Conservation (phyloP, 2,797 vertebrate species). For the Craterocephalus amniculus region DNA sequence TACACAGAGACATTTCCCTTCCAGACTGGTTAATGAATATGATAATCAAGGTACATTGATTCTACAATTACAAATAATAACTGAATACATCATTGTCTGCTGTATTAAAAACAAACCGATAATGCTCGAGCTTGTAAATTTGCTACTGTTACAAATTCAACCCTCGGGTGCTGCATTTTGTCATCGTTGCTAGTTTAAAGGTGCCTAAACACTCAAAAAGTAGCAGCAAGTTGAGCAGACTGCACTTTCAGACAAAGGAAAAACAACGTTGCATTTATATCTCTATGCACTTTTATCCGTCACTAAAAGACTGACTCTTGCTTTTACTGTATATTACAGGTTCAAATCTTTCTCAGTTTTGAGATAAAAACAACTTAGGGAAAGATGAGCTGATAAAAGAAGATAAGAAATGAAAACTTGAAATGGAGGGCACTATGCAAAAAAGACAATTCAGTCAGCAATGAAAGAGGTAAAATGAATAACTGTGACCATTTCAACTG, state of each 20-base stretch:
- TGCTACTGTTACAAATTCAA: not conserved
- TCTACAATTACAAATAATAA: not conserved
- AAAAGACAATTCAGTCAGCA: conserved; percentile 6
- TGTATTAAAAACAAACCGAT: not conserved
- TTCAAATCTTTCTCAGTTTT: not conserved
- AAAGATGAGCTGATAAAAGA: not conserved
- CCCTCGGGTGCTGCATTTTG: not conserved
- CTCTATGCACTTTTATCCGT: not conserved
- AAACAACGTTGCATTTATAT: not conserved
- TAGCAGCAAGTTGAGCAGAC: not conserved
- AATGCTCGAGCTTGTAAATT: not conserved
- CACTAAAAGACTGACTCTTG: not conserved
- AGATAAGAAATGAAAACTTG: conserved; percentile 8
- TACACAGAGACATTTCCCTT: not conserved
- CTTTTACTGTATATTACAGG: not conserved
- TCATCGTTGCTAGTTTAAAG: not conserved
- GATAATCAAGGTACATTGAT: not conserved
- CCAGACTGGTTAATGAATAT: too few relatives aligned
- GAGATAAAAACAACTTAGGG: not conserved
- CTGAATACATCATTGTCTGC: not conserved
- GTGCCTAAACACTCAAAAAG: not conserved
- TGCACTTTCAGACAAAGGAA: not conserved
- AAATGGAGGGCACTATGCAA: not conserved
- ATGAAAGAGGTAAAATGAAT: not conserved
- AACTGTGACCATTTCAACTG: not conserved